Conservation (phyloP, 2,888 invertebrate species). For the Petrophora chlorosata region DNA sequence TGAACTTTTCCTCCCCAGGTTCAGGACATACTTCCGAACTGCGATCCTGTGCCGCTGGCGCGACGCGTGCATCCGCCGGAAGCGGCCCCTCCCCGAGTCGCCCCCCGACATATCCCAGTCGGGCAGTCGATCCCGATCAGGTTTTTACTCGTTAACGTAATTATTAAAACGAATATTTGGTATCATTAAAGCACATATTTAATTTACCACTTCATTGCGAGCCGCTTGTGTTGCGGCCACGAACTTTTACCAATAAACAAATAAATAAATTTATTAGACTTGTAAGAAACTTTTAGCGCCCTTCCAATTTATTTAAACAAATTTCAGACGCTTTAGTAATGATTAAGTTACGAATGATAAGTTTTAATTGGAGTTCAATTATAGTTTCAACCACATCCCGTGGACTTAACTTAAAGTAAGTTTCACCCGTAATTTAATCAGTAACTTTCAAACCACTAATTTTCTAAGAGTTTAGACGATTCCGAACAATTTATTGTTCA, state of each 20-base stretch:
- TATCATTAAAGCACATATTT: conserved; percentile 48
- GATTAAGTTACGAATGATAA: too few relatives aligned
- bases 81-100: conserved; percentile 73
- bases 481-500: too few relatives aligned
- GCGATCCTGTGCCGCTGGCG: conserved; percentile 86
- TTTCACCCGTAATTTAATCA: too few relatives aligned
- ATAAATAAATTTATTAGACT: not conserved
- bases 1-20: conserved; percentile 68
- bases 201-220: conserved; percentile 20
- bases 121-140: conserved; percentile 84
- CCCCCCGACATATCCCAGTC: conserved; percentile 82
- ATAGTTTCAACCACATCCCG: too few relatives aligned
- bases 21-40: conserved; percentile 87
- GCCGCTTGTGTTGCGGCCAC: not conserved
- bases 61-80: conserved; percentile 61
- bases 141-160: conserved; percentile 85
- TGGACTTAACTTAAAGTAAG: too few relatives aligned
- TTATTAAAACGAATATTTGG: conserved; percentile 75
- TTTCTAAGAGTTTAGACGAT: too few relatives aligned
- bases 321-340: too few relatives aligned
- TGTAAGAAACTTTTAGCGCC: too few relatives aligned
- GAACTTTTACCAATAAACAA: not conserved
- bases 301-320: too few relatives aligned
- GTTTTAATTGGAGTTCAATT: too few relatives aligned
- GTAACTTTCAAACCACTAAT: too few relatives aligned